Evolutionary conservation across 1,140 invertebrate genomes (phyloP), one percentile per base, ranked within the genome.

Genomic region (Aphis gossypii): DNA sequence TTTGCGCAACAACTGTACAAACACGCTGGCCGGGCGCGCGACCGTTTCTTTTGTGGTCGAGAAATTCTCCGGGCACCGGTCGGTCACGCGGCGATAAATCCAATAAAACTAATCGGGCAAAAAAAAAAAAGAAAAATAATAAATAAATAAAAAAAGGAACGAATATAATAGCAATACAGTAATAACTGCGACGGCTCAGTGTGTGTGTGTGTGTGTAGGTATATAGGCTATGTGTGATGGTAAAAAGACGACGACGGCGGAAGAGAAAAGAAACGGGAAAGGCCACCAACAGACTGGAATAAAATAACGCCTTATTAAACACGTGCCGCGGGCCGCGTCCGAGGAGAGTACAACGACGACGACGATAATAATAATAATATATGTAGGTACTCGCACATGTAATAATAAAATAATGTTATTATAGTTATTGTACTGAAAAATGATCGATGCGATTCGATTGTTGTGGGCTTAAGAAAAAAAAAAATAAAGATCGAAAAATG

Each of bases 1-100:
- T 92, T 92, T 92, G 68, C 60, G 30, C 60, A 35, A 41, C 91
- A 92, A 92, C 91, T 92, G 91, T 92, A 92, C 91, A 92, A 92
- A 92, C 91, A 84, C 48, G 8, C 30, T 20, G 60, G 21, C 38
- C 25, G 48, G 48, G 89, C 30, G 30, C 51, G 54, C 54, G 89
- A 46, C 87, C 30, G 88, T 91, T 92, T 48, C 91, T 83, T 92
- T 92, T 76, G 91, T 92, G 44, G 76, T 84, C 60, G 91, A 76
- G 91, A 54, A 92, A 92, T 92, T 92, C 91, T 76, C 25, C n/a
- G 41, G n/a, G 60, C 60, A 83, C 68, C 90, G 41, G 90, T 35
- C 9, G 91, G 68, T 83, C 90, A 83, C 90, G 90, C 90, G 90
- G 68, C 90, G 60, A 46, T 83, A 92, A 92, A 92, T 92, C 91